Percentiles rank a stretch among this genome's conserved stretches.
These are phyloP conservation scores for Scomber japonicus DNA, from an alignment of 2,113 vertebrate genomes.

Conservation along the genomic window DNA sequence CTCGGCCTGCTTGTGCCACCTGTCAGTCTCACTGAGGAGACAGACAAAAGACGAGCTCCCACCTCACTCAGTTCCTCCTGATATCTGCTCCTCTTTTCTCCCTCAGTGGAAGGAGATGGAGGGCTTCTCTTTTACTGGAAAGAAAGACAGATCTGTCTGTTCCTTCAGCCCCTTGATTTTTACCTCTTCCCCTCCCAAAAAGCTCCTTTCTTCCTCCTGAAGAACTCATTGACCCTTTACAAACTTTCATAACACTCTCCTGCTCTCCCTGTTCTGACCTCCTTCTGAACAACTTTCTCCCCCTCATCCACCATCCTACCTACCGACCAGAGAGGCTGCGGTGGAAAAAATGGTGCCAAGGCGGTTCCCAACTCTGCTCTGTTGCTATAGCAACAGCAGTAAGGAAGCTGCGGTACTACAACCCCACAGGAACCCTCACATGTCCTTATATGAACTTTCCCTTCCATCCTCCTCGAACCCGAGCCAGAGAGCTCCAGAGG, in stretches of 20 bases:
- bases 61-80: conserved; percentile 75
- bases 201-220: conserved; percentile 32
- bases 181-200: conserved; percentile 49
- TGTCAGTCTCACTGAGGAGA: conserved; percentile 69
- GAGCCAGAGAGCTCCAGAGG: conserved; percentile 77
- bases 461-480: conserved; percentile 70
- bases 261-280: conserved; percentile 40
- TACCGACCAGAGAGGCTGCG: conserved; percentile 86
- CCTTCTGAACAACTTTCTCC: conserved; percentile 13
- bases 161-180: conserved; percentile 59
- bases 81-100: conserved; percentile 70
- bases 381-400: conserved; percentile 64
- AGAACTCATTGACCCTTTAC: conserved; percentile 32
- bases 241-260: conserved; percentile 21
- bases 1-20: conserved; percentile 85
- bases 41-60: conserved; percentile 79
- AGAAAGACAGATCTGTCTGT: conserved; percentile 50
- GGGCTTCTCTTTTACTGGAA: conserved; percentile 58
- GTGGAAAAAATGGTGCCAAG: conserved; percentile 69
- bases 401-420: conserved; percentile 44
- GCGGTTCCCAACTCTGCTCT: conserved; percentile 36
- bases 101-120: conserved; percentile 47
- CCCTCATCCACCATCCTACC: conserved; percentile 55
- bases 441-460: conserved; percentile 53
- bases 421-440: conserved; percentile 23